Conservation (phyloP, 2,113 vertebrate genomes). For the Amphiprion percula region DNA sequence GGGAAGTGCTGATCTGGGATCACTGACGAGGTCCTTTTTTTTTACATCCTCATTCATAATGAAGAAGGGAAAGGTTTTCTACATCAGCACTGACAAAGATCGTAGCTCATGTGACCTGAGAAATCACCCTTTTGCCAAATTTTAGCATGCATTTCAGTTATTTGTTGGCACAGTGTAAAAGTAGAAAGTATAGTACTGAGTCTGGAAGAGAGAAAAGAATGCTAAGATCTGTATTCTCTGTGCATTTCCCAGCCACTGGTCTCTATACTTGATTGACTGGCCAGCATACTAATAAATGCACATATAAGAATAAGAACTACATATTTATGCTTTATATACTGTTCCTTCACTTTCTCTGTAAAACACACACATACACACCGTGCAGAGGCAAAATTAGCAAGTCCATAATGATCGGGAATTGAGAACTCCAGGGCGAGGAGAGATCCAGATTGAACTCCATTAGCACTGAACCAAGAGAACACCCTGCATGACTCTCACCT, state of each 20-base stretch:
- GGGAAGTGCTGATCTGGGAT: conserved; percentile 65
- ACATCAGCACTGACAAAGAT: conserved; percentile 36
- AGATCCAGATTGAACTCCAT: conserved; percentile 70
- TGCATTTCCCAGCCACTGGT: neutral
- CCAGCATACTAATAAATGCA: conserved; percentile 12
- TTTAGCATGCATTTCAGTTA: neutral
- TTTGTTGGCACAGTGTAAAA: neutral
- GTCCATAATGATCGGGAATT: conserved; percentile 50
- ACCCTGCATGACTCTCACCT: conserved; percentile 75
- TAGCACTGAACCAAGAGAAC: conserved; percentile 70
- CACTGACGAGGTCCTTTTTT: conserved; percentile 51
- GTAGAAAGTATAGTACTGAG: neutral
- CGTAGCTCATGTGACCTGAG: neutral
- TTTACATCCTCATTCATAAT: conserved; percentile 71
- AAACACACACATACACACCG: conserved; percentile 10
- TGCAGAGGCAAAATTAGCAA: conserved; percentile 58
- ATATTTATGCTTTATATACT: conserved; percentile 5
- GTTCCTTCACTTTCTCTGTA: neutral
- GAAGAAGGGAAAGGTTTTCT: conserved; percentile 53
- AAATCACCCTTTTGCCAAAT: neutral
- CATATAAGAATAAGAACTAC: neutral
- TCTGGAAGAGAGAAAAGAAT: conserved; percentile 1
- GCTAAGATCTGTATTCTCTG: neutral
- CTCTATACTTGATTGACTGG: conserved; percentile 8
- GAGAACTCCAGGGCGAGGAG: conserved; percentile 33